Evolutionary conservation across 2,797 vertebrate genomes (phyloP).

Genomic region (Phrynocephalus vlangalii): DNA sequence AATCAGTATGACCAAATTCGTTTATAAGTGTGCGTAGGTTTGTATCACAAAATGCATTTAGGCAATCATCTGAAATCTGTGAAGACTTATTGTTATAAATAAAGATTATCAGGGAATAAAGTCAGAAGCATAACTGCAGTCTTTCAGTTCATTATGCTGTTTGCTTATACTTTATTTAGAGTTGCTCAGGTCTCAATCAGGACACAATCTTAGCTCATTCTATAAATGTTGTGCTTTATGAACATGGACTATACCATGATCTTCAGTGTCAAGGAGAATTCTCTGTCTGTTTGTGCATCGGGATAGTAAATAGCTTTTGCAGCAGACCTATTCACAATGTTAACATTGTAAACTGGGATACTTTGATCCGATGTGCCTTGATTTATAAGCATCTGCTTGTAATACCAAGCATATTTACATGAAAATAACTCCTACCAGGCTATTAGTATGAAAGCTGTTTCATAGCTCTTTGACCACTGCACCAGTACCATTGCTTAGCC

Average conservation of each 20-base stretch:
- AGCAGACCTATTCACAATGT: neutral
- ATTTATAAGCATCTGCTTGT: neutral
- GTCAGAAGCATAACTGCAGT: neutral
- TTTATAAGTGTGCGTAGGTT: neutral
- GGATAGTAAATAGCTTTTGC: neutral
- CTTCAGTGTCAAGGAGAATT: neutral
- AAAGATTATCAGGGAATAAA: neutral
- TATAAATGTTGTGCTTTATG: too few species aligned
- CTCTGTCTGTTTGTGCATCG: neutral
- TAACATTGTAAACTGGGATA: neutral
- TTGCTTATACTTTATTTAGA: neutral
- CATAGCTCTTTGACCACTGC: neutral
- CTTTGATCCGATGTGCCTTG: too few species aligned
- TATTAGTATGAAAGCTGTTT: neutral
- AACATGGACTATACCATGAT: neutral
- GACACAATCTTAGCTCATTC: too few species aligned
- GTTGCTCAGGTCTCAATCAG: too few species aligned
- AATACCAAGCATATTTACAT: neutral
- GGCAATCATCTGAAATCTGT: neutral
- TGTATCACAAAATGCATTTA: neutral
- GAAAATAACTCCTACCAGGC: too few species aligned
- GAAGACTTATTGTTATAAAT: neutral
- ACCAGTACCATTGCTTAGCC: neutral
- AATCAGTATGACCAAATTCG: neutral
- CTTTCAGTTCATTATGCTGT: neutral